Evolutionary conservation across 1,140 invertebrate species (phyloP), one percentile per base, ranked within the genome.

Genomic region (Tetraneura akinire): DNA sequence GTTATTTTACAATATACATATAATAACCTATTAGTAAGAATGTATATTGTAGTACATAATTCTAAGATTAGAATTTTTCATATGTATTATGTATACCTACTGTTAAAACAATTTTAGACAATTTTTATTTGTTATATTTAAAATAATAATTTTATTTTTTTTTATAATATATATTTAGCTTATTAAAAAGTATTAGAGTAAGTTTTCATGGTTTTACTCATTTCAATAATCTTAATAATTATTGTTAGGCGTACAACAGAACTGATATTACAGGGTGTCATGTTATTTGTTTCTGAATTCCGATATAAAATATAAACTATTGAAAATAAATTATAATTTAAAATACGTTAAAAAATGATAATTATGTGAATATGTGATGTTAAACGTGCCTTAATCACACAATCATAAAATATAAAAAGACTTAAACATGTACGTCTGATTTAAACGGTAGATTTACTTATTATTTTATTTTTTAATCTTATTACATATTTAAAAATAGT

Each of bases 191-290:
- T 62, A 78, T 45, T 78, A 14, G n/a, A 76, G n/a, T 76, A 57
- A 76, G 51, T 53, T 78, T 23, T 14, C 47, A 57, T 23, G 55
- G 47, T 42, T 62, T 62, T 78, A 78, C 53, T 60, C 23, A 42
- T 26, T 42, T 37, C 23, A 37, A 9, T 74, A 57, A 55, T 57
- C 57, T 37, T 74, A 57, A 57, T 62, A 57, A 71, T 71, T 14
- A 78, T 78, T 42, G 21, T 47, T 60, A 62, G 55, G 74, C 37
- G 51, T 78, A 78, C 16, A 45, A 47, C 53, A 78, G 74, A 78
- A 78, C 74, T 78, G 74, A 78, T 78, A 62, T 78, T 62, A 78
- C 74, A 78, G 74, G 74, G 74, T 78, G 74, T 78, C 74, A 78
- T 78, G 49, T 66, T 29, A 70, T 23, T 23, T n/a, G n/a, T n/a